A percentile compares a stretch with the other conserved stretches of the same genome.
Evolutionary conservation across 2,888 invertebrate species (phyloP).

Genomic region (Pristionchus fissidentatus): DNA sequence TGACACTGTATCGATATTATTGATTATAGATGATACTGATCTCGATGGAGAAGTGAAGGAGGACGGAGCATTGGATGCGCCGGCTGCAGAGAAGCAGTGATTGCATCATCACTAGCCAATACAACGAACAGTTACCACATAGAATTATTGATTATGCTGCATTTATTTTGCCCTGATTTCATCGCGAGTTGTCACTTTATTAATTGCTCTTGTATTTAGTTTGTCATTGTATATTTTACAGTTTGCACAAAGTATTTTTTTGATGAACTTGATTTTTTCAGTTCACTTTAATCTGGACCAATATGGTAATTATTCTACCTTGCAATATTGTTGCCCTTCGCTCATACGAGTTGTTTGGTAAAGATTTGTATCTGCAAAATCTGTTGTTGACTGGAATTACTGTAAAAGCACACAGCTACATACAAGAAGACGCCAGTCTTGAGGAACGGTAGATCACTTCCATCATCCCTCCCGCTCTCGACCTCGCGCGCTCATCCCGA

Average conservation of each 20-base stretch:
- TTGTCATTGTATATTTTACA: too few species aligned
- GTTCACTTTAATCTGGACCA: slow-evolving; percentile 19
- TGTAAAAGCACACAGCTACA: too few species aligned
- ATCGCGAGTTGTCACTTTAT: too few species aligned
- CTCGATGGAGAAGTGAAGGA: slow-evolving; percentile 35
- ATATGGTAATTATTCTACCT: slow-evolving; percentile 16
- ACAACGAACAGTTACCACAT: neutral
- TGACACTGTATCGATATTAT: neutral
- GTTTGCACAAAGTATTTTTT: too few species aligned
- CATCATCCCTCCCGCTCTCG: neutral
- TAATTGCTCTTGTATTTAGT: too few species aligned
- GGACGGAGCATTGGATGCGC: slow-evolving; percentile 34
- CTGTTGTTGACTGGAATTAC: neutral
- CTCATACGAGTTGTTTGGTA: slow-evolving; percentile 25
- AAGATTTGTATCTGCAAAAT: neutral
- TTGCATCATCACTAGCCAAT: slow-evolving; percentile 8
- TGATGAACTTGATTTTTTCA: too few species aligned
- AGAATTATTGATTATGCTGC: neutral
- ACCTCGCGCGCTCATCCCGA: neutral
- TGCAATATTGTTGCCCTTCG: slow-evolving; percentile 36
- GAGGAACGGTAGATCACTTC: neutral
- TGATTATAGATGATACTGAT: slow-evolving; percentile 6
- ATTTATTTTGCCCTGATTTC: too few species aligned
- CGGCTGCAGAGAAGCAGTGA: slow-evolving; percentile 14
- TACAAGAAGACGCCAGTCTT: neutral